Percentiles rank a stretch among this genome's conserved stretches.
phyloP scores from a whole-genome alignment of 1,140 invertebrate species.

The Tetraneura akinire region DNA sequence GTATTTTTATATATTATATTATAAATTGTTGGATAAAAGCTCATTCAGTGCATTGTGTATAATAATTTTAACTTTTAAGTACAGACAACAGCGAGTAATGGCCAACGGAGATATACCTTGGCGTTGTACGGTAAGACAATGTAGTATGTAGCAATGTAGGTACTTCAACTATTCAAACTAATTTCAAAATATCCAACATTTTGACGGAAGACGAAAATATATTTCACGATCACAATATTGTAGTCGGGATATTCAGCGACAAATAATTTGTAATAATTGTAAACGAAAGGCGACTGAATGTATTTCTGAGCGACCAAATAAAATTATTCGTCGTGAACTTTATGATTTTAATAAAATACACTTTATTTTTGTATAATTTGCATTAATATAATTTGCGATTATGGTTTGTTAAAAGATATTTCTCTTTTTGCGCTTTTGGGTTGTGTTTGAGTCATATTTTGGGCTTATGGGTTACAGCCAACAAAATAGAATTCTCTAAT shows the following conservation, averaged over 20 bases:
- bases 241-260: not conserved
- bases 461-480: not conserved
- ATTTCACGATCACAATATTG: not conserved
- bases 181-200: not conserved
- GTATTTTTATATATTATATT: too few relatives aligned
- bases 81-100: not conserved
- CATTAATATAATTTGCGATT: too few relatives aligned
- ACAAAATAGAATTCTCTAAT: too few relatives aligned
- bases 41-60: not conserved
- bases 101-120: not conserved
- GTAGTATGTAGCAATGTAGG: too few relatives aligned
- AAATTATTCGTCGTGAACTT: not conserved
- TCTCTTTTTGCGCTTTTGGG: too few relatives aligned
- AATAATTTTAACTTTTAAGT: not conserved
- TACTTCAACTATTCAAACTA: not conserved
- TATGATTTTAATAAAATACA: too few relatives aligned
- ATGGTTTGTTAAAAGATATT: too few relatives aligned
- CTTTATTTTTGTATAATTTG: too few relatives aligned
- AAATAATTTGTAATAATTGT: not conserved
- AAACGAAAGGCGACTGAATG: not conserved
- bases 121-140: not conserved
- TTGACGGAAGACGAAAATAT: not conserved
- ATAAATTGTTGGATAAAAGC: too few relatives aligned
- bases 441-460: not conserved
- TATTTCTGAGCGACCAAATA: not conserved